phyloP scores from a whole-genome alignment of 2,113 vertebrate species.

The Pleuronectes platessa region DNA sequence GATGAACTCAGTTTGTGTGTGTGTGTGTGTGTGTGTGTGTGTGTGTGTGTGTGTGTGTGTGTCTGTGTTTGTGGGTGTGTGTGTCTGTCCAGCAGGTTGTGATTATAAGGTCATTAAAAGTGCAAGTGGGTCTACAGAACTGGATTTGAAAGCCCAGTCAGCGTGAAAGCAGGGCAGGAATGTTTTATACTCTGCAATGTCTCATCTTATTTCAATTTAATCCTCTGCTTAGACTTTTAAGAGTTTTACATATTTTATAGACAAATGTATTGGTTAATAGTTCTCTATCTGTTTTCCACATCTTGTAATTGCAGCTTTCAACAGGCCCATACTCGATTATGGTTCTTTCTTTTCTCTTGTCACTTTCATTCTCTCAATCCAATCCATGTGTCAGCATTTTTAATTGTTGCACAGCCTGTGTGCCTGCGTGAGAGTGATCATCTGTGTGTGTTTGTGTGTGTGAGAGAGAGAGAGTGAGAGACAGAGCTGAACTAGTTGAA shows the following conservation, averaged over 20 bases:
- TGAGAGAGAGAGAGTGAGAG: neutral
- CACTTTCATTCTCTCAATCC: constrained; percentile 15
- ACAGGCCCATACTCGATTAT: neutral
- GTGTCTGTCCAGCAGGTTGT: neutral
- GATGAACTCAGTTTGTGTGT: neutral
- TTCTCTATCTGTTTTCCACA: neutral
- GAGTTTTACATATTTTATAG: neutral
- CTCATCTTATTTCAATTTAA: no score
- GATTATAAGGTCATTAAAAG: constrained; percentile 25
- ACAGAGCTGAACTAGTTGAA: neutral
- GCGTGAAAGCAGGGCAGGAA: constrained; percentile 19
- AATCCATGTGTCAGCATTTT: constrained; percentile 54
- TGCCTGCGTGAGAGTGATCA: neutral
- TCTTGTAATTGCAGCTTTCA: neutral
- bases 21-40: neutral
- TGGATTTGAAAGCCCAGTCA: constrained; percentile 42
- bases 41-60: neutral
- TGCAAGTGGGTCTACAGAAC: constrained; percentile 24
- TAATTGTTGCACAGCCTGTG: constrained; percentile 33
- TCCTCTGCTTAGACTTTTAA: no score
- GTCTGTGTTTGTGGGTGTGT: no score
- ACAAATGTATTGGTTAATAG: neutral
- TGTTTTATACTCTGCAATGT: neutral
- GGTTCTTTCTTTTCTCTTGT: neutral
- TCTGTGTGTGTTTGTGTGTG: neutral